Evolutionary conservation across 2,113 vertebrate species (phyloP).

Genomic region (Rhagologus leucostigma): DNA sequence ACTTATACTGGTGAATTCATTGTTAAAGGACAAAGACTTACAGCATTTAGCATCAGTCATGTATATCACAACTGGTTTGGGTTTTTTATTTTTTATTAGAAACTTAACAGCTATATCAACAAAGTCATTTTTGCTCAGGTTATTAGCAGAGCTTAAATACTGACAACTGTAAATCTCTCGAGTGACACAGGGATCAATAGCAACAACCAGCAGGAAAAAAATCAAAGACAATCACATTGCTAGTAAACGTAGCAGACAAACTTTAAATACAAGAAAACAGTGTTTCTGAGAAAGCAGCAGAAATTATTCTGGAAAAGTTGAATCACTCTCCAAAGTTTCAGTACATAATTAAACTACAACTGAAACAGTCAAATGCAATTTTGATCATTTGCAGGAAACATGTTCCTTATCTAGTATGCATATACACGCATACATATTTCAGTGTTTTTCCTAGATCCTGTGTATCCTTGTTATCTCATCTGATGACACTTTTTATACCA

Average conservation of each 20-base stretch:
- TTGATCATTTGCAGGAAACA: neutral
- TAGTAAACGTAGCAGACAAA: neutral
- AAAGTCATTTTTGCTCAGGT: neutral
- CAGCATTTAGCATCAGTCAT: neutral
- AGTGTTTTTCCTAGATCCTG: neutral
- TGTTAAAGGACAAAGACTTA: neutral
- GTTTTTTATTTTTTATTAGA: neutral
- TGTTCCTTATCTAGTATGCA: neutral
- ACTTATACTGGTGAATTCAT: neutral
- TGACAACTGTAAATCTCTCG: neutral
- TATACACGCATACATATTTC: neutral
- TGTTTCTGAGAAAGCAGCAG: neutral
- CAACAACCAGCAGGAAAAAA: neutral
- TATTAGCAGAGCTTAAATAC: neutral
- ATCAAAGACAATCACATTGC: neutral
- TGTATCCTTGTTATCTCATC: neutral
- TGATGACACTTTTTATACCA: neutral
- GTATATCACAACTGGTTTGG: neutral
- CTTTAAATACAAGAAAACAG: neutral
- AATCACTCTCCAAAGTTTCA: neutral
- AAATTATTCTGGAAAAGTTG: neutral
- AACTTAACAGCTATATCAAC: neutral
- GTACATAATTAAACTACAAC: neutral
- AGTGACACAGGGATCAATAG: neutral
- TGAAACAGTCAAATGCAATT: neutral